These are phyloP conservation scores for Entomyzon cyanotis DNA, from an alignment of 2,113 vertebrate genomes.

Conservation along the genomic window DNA sequence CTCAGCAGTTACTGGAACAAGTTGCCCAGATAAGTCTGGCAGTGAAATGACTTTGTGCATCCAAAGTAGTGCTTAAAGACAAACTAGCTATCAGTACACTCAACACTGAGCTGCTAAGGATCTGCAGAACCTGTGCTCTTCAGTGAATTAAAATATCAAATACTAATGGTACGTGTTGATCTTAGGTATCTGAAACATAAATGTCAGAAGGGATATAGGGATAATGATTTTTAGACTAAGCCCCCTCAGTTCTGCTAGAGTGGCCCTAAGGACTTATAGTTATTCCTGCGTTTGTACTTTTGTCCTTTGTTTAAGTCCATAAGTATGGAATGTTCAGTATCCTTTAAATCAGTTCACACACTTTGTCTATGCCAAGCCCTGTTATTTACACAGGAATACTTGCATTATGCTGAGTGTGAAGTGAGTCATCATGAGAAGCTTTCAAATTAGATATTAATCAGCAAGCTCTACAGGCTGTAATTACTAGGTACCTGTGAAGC, in stretches of 20 bases:
- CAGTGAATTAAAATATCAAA: not conserved
- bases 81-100: accelerated
- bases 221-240: not conserved
- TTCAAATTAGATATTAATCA: conserved; percentile 31
- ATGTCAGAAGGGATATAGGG: not conserved
- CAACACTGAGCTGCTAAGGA: not conserved
- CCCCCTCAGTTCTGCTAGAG: not conserved
- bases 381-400: not conserved
- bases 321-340: not conserved
- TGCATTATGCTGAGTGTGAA: not conserved
- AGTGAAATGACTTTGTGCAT: not conserved
- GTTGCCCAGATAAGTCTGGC: not conserved
- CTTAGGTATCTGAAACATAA: not conserved
- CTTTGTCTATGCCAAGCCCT: not conserved
- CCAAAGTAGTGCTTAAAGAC: not conserved
- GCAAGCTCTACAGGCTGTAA: not conserved
- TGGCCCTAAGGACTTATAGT: not conserved
- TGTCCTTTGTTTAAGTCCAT: not conserved
- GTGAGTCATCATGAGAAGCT: not conserved
- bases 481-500: not conserved
- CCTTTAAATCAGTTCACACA: not conserved
- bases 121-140: not conserved
- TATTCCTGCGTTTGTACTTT: not conserved
- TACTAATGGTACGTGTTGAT: not conserved
- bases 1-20: not conserved